These are phyloP conservation scores for Cataglyphis rosenhaueri DNA, from an alignment of 2,888 invertebrate species.

Conservation along the genomic window DNA sequence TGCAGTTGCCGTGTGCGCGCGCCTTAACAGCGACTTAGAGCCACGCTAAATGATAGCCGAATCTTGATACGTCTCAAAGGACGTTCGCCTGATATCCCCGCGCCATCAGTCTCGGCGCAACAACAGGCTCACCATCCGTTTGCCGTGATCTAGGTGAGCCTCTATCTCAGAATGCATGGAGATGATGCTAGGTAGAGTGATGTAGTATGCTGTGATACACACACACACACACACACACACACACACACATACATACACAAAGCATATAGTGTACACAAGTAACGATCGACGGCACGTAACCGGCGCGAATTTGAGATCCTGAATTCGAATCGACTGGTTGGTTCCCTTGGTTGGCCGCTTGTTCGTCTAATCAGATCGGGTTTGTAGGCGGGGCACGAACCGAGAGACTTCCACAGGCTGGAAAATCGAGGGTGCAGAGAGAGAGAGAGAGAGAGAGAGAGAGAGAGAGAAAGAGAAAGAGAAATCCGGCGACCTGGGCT, in stretches of 20 bases:
- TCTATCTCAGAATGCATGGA: constrained; percentile 27
- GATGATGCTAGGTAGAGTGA: constrained; percentile 29
- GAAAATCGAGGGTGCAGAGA: constrained; percentile 74
- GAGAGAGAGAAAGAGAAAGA: too few relatives aligned
- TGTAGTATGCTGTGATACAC: not conserved
- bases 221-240: not conserved
- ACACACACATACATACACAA: not conserved
- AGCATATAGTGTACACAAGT: not conserved
- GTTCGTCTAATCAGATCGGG: constrained; percentile 80
- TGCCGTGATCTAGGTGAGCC: constrained; percentile 55
- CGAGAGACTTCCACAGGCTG: constrained; percentile 71
- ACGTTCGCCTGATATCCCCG: constrained; percentile 39
- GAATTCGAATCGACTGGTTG: constrained; percentile 78
- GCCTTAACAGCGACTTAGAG: constrained; percentile 54
- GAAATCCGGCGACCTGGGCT: constrained; percentile 23
- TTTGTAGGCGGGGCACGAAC: constrained; percentile 80
- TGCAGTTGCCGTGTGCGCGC: constrained; percentile 7
- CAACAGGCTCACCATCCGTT: constrained; percentile 46
- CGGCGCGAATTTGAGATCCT: constrained; percentile 78
- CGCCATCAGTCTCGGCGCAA: constrained; percentile 59
- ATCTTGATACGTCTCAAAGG: constrained; percentile 66
- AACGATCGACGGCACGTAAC: constrained; percentile 59
- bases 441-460: too few relatives aligned
- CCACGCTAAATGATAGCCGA: constrained; percentile 68
- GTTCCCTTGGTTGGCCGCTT: constrained; percentile 61